A percentile compares a stretch with the other conserved stretches of the same genome.
Conservation (phyloP, 2,888 invertebrate genomes). For the Macrosoma leucophasiata region DNA sequence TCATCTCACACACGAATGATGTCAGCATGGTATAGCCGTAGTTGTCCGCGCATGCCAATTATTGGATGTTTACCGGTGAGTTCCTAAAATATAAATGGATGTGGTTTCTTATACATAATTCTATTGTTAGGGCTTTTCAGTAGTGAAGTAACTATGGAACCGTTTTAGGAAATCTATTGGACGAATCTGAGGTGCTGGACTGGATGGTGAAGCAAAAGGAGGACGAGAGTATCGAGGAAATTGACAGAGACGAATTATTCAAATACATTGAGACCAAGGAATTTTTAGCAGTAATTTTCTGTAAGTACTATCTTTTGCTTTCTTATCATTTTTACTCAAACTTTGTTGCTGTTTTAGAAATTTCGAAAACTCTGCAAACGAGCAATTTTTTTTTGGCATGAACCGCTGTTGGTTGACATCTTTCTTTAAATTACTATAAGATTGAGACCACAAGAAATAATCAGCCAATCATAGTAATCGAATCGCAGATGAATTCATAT, state of each 20-base stretch:
- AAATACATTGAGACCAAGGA: slow-evolving; percentile 93
- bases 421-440: no score
- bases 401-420: no score
- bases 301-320: slow-evolving; percentile 77
- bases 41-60: slow-evolving; percentile 66
- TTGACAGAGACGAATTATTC: slow-evolving; percentile 86
- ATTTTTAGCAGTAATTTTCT: slow-evolving; percentile 93
- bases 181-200: slow-evolving; percentile 88
- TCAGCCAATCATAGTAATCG: no score
- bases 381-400: no score
- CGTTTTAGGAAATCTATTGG: slow-evolving; percentile 74
- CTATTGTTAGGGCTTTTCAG: slow-evolving; percentile 32
- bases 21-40: slow-evolving; percentile 72
- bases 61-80: slow-evolving; percentile 70
- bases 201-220: slow-evolving; percentile 95
- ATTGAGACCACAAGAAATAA: no score
- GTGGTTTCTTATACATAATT: slow-evolving; percentile 58
- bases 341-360: not conserved
- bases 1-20: slow-evolving; percentile 67
- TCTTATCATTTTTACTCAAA: not conserved
- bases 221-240: slow-evolving; percentile 93
- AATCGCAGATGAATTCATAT: not conserved
- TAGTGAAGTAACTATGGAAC: slow-evolving; percentile 40
- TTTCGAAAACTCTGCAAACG: no score
- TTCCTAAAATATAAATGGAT: slow-evolving; percentile 65